Percentiles rank a stretch among this genome's conserved stretches.
Evolutionary conservation across 2,797 vertebrate genomes (phyloP).

Genomic region (Capromys pilorides): DNA sequence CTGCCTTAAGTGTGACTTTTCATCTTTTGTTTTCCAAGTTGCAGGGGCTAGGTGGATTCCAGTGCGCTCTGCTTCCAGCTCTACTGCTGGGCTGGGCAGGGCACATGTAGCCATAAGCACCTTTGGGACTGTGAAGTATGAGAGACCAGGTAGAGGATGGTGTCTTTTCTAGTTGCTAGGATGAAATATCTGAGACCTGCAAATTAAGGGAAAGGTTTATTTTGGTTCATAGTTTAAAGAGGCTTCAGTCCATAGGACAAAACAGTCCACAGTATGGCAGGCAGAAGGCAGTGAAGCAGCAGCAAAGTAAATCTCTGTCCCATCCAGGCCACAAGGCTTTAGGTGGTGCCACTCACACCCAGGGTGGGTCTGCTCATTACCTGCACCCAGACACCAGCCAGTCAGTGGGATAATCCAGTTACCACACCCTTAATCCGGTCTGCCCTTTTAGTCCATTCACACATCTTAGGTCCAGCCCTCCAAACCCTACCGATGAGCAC

Average conservation of each 20-base stretch:
- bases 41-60: not conserved
- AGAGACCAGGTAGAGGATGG: not conserved
- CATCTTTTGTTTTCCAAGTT: not conserved
- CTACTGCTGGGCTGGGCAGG: not conserved
- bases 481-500: not conserved
- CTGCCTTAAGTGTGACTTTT: not conserved
- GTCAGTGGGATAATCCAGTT: not conserved
- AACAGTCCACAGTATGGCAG: not conserved
- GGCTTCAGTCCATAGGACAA: not conserved
- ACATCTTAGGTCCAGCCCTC: not conserved
- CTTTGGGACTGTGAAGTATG: not conserved
- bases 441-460: not conserved
- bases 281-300: not conserved
- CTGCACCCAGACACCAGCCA: not conserved
- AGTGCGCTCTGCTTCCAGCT: not conserved
- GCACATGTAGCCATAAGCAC: not conserved
- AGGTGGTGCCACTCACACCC: not conserved
- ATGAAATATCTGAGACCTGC: not conserved
- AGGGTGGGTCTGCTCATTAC: not conserved
- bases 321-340: not conserved
- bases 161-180: not conserved
- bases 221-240: not conserved
- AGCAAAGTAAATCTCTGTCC: not conserved
- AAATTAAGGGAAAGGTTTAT: not conserved
- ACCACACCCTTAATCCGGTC: not conserved